Base-by-base conservation (phyloP, 2,113 vertebrate genomes). In the Petaurus breviceps region DNA sequence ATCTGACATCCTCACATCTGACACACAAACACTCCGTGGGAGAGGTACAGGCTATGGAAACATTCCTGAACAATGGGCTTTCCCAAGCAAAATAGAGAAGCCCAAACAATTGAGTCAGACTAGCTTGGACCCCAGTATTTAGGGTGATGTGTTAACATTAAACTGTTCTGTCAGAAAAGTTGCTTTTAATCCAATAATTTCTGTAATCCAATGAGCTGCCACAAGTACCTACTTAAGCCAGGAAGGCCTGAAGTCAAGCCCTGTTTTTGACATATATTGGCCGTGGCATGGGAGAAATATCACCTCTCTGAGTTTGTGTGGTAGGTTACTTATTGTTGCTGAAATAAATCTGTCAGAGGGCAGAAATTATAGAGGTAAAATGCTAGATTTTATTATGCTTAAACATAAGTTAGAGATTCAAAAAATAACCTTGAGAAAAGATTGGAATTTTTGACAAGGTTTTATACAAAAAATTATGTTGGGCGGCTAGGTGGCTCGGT, bases 71-170 rank as follows among this genome's bases (percentile, higher is more conserved):
- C 57, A 89, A 47, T 77, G 90, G 47, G 51, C 1, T 53, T 46
- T 95, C 50, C 95, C 22, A 16, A 51, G 46, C 84, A 92, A 91
- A 84, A 25, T 31, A 23, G 16, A 22, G 25, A 7, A 6, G 1
- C 68, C 52, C 55, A 49, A 90, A 51, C 90, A 84, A 92, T 37
- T 77, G 68, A 92, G 51, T 90, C 46, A 57, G 55, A 77, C 28
- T 23, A 16, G 1, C 52, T 61, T 61, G 51, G n/a, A n/a, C n/a
- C n/a, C 77, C 77, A 95, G 84, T 92, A 51, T 51, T 77, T 51
- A 91, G 92, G 51, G 54, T 93, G 49, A 96, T 92, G 46, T 51
- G 84, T 92, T 43, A 52, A 9, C 11, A 3, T 93, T 50, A 93
- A 93, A 51, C 26, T 7, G 0, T 77, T 89, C 52, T 93, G 49